Conservation (phyloP, 1,140 invertebrate species). For the Batillaria attramentaria region DNA sequence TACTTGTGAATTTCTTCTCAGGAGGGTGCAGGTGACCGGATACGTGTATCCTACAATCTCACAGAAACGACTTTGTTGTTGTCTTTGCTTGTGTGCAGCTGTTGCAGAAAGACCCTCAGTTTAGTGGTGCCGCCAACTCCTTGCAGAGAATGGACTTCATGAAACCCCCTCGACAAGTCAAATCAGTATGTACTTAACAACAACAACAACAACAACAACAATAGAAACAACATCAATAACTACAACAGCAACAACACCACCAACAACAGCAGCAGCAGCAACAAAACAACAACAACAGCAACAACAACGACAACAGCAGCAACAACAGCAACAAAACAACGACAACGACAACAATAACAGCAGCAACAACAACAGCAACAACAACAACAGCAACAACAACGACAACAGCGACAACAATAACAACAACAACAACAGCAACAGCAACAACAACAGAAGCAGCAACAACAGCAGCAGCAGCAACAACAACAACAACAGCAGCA, state of each 20-base stretch:
- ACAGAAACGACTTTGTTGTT: too few relatives aligned
- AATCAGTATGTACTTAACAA: background rate
- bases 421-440: slow-evolving; percentile 10
- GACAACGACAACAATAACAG: slow-evolving; percentile 10
- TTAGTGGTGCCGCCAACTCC: slow-evolving; percentile 35
- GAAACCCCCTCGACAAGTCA: slow-evolving; percentile 22
- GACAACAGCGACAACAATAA: slow-evolving; percentile 10
- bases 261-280: too few relatives aligned
- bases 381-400: slow-evolving; percentile 9
- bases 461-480: background rate
- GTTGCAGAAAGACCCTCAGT: slow-evolving; percentile 45
- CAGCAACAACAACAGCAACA: slow-evolving; percentile 8
- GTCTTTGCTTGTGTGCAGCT: too few relatives aligned
- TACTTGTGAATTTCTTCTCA: too few relatives aligned
- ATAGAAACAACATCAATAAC: too few relatives aligned
- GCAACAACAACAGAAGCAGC: too few relatives aligned
- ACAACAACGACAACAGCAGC: slow-evolving; percentile 10
- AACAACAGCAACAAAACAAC: too few relatives aligned
- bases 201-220: background rate
- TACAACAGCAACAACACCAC: too few relatives aligned
- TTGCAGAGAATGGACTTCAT: slow-evolving; percentile 45
- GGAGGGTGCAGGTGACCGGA: too few relatives aligned
- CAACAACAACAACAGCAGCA: too few relatives aligned
- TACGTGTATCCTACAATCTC: too few relatives aligned
- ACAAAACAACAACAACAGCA: too few relatives aligned